phyloP scores from a whole-genome alignment of 2,113 vertebrate genomes.

The Heterotis niloticus region DNA sequence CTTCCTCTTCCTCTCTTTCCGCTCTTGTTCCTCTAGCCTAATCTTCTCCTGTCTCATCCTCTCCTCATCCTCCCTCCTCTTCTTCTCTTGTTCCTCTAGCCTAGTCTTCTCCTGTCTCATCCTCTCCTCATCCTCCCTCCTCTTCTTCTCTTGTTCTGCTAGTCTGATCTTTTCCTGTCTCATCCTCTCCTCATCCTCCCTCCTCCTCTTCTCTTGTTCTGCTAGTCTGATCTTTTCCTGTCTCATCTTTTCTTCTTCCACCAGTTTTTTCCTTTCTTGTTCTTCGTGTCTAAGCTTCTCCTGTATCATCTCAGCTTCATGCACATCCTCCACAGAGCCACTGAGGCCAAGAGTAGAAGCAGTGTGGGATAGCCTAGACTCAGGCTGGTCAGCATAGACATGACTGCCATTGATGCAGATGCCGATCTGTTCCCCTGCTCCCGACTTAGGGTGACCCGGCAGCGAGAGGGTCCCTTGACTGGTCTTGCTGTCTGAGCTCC shows the following conservation, averaged over 20 bases:
- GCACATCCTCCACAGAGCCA: conserved; percentile 63
- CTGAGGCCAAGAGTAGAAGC: conserved; percentile 58
- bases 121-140: background rate
- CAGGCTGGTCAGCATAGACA: conserved; percentile 72
- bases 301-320: background rate
- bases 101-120: background rate
- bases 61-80: background rate
- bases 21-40: background rate
- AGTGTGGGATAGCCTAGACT: conserved; percentile 43
- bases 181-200: background rate
- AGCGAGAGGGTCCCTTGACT: conserved; percentile 61
- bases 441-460: conserved; percentile 65
- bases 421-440: conserved; percentile 65
- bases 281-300: background rate
- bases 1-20: conserved; percentile 6
- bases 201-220: background rate
- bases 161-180: background rate
- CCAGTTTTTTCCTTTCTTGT: background rate
- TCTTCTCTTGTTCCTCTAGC: background rate
- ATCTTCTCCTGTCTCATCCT: background rate
- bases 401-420: conserved; percentile 90
- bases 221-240: conserved; percentile 15
- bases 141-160: too few species aligned
- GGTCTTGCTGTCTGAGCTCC: conserved; percentile 69
- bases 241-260: background rate